phyloP scores from a whole-genome alignment of 1,140 invertebrate species.

The Zophobas atratus region DNA sequence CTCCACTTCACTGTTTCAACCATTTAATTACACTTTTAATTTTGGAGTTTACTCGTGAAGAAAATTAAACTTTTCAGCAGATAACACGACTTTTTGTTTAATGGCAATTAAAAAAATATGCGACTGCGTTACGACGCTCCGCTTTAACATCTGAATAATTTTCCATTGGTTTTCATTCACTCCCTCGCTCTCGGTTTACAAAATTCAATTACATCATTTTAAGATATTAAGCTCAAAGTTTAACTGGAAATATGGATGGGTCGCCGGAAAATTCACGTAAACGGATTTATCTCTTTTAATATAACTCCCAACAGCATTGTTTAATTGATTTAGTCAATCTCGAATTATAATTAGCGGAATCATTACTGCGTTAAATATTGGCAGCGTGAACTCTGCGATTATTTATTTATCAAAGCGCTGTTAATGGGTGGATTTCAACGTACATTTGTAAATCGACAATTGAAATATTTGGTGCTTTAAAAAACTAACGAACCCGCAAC shows the following conservation, averaged over 20 bases:
- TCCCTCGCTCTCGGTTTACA: background rate
- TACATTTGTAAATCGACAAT: too few species aligned
- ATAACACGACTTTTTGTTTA: slow-evolving; percentile 1
- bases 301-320: too few species aligned
- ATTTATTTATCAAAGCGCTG: too few species aligned
- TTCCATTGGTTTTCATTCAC: background rate
- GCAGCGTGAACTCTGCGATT: too few species aligned
- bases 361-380: too few species aligned
- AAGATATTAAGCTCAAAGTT: background rate
- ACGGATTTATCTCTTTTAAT: too few species aligned
- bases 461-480: too few species aligned
- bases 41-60: background rate
- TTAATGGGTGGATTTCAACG: too few species aligned
- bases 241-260: background rate
- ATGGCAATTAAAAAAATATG: background rate
- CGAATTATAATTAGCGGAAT: too few species aligned
- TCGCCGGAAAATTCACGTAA: too few species aligned
- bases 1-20: background rate
- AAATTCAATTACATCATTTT: background rate
- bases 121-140: background rate
- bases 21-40: background rate
- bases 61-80: background rate
- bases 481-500: too few species aligned
- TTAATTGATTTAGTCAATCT: too few species aligned
- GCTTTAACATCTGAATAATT: background rate